phyloP scores from a whole-genome alignment of 2,797 vertebrate genomes.

The Gouania willdenowi region DNA sequence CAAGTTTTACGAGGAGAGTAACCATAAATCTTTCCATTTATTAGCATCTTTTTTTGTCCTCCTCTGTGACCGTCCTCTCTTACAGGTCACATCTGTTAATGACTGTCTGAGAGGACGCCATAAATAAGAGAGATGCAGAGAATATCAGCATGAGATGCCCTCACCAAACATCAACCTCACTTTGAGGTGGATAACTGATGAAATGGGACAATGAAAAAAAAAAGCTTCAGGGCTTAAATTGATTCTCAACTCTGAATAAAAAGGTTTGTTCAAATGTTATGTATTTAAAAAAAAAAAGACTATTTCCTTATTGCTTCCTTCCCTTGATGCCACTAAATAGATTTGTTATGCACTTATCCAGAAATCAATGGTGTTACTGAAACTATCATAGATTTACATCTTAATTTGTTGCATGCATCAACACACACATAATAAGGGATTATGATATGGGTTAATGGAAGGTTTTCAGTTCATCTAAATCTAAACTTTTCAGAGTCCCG shows the following conservation, averaged over 20 bases:
- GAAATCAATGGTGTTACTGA: too few species aligned
- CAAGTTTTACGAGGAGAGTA: slow-evolving; percentile 36
- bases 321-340: too few species aligned
- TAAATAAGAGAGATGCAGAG: slow-evolving; percentile 16
- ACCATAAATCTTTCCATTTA: slow-evolving; percentile 54
- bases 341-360: too few species aligned
- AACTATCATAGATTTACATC: too few species aligned
- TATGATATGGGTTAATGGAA: too few species aligned
- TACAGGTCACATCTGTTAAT: slow-evolving; percentile 36
- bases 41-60: slow-evolving; percentile 8
- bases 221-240: slow-evolving; percentile 9
- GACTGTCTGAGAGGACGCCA: slow-evolving; percentile 15
- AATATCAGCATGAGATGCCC: slow-evolving; percentile 10
- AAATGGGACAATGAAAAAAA: slow-evolving; percentile 28
- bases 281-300: too few species aligned
- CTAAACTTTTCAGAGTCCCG: too few species aligned
- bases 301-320: too few species aligned
- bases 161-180: slow-evolving; percentile 13
- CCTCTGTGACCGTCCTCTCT: slow-evolving; percentile 5
- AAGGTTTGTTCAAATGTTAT: too few species aligned
- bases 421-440: too few species aligned
- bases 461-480: too few species aligned
- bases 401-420: too few species aligned
- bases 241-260: background rate
- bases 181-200: slow-evolving; percentile 16